Evolutionary conservation across 2,888 invertebrate genomes (phyloP).

Genomic region (Deroplatys truncata): DNA sequence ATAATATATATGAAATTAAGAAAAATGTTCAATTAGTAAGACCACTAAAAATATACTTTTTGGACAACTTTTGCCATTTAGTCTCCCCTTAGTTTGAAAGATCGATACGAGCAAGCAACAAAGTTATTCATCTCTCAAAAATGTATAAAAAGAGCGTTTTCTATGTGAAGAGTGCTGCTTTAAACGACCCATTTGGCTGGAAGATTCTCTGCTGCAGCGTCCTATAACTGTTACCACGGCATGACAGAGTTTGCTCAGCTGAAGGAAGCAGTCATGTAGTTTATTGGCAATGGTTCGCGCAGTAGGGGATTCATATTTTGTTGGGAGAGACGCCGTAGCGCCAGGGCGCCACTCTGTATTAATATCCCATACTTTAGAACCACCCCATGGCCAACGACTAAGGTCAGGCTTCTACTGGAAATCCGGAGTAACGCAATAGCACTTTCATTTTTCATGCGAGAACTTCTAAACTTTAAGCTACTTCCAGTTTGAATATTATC

Average conservation of each 20-base stretch:
- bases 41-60: too few relatives aligned
- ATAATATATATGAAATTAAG: too few relatives aligned
- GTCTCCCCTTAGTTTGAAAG: too few relatives aligned
- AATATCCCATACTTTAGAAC: background rate
- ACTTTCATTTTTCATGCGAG: too few relatives aligned
- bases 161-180: too few relatives aligned
- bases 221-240: background rate
- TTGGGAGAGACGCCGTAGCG: background rate
- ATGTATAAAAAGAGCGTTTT: too few relatives aligned
- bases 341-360: background rate
- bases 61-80: too few relatives aligned
- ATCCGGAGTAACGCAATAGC: background rate
- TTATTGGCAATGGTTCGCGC: background rate
- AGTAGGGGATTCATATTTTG: background rate
- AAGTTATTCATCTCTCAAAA: too few relatives aligned
- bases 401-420: background rate
- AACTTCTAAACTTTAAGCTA: too few relatives aligned
- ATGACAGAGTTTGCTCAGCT: background rate
- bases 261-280: background rate
- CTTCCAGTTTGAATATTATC: too few relatives aligned
- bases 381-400: background rate
- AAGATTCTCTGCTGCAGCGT: background rate
- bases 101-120: too few relatives aligned
- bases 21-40: too few relatives aligned
- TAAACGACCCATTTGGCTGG: background rate